A percentile compares a stretch with the other conserved stretches of the same genome.
Conservation (phyloP, 2,113 vertebrate species). For the Entosphenus tridentatus region DNA sequence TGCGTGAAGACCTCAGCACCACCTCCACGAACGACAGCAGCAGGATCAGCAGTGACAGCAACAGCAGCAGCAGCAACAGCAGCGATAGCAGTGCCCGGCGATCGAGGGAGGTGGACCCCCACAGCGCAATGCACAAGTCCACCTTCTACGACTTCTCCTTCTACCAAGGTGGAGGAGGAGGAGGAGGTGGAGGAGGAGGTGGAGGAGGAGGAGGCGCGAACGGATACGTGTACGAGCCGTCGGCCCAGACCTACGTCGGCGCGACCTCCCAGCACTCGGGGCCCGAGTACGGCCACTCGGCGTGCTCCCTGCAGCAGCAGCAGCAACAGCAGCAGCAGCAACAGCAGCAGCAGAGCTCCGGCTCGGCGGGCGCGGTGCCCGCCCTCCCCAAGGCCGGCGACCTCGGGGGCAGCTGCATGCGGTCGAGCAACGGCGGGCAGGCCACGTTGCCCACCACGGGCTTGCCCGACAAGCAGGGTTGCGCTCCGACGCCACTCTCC, state of each 20-base stretch:
- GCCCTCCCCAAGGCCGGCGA: conserved; percentile 56
- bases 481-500: conserved; percentile 30
- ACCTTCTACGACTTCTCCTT: conserved; percentile 78
- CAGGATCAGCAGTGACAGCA: too few relatives aligned
- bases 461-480: conserved; percentile 42
- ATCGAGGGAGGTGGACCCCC: conserved; percentile 17
- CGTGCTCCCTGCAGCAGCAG: conserved; percentile 64
- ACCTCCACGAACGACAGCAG: too few relatives aligned
- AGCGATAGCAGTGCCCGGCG: too few relatives aligned
- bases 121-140: conserved; percentile 81
- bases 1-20: conserved; percentile 36
- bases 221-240: conserved; percentile 70
- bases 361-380: conserved; percentile 11
- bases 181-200: too few relatives aligned
- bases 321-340: conserved; percentile 23
- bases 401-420: conserved; percentile 74
- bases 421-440: conserved; percentile 33
- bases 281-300: conserved; percentile 55
- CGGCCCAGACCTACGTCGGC: conserved; percentile 60
- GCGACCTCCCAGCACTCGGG: conserved; percentile 57
- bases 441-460: conserved; percentile 38
- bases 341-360: too few relatives aligned
- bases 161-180: too few relatives aligned
- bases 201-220: conserved; percentile 46
- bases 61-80: too few relatives aligned